Percentiles rank a stretch among this genome's conserved stretches.
Conservation (phyloP, 2,113 vertebrate genomes). For the Toxotes chatareus region DNA sequence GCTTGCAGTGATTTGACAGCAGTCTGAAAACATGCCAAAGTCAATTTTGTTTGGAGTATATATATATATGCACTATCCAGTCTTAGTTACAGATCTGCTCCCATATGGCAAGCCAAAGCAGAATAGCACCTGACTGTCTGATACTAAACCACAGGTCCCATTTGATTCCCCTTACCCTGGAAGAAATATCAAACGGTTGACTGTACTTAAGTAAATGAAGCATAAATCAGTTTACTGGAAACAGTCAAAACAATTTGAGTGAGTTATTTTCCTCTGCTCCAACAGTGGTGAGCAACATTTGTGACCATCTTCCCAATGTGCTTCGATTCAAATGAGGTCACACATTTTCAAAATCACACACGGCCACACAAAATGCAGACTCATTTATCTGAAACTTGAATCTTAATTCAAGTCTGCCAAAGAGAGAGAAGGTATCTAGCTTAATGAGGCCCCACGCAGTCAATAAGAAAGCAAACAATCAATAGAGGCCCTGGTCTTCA, state of each 20-base stretch:
- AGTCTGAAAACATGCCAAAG: conserved; percentile 3
- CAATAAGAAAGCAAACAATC: conserved; percentile 29
- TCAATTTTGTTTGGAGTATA: neutral
- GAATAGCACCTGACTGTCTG: neutral
- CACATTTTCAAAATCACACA: neutral
- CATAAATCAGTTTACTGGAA: neutral
- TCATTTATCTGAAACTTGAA: conserved; percentile 6
- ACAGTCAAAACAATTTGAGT: neutral
- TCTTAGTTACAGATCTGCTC: conserved; percentile 7
- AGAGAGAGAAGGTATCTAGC: neutral
- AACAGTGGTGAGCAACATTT: neutral
- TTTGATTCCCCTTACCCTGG: neutral
- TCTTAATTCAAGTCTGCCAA: conserved; percentile 6
- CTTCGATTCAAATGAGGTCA: neutral
- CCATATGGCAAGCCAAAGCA: neutral
- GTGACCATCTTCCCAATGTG: neutral
- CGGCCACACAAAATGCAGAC: neutral
- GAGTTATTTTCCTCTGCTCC: neutral
- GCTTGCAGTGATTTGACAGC: neutral
- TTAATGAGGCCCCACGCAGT: conserved; percentile 29
- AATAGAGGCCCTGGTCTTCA: conserved; percentile 27
- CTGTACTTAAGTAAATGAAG: neutral
- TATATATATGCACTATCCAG: neutral
- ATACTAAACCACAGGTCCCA: neutral
- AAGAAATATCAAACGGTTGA: neutral